Evolutionary conservation across 2,888 invertebrate species (phyloP).

Genomic region (Campoplex nolae): DNA sequence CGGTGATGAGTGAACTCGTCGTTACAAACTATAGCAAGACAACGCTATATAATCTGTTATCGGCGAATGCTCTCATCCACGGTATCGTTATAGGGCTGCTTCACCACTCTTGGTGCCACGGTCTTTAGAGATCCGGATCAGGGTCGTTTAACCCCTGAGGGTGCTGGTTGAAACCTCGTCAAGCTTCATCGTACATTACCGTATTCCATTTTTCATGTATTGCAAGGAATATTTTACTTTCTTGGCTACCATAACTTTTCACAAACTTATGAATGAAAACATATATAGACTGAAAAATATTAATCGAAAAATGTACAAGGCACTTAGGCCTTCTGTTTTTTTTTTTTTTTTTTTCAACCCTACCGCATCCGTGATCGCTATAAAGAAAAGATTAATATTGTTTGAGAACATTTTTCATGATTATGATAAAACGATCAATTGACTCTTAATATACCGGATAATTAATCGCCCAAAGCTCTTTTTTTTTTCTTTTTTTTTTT

Average conservation of each 20-base stretch:
- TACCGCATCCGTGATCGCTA: background rate
- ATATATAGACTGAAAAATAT: background rate
- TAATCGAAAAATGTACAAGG: background rate
- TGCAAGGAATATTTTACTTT: constrained; percentile 22
- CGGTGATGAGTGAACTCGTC: constrained; percentile 56
- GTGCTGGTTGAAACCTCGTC: constrained; percentile 40
- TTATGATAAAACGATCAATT: background rate
- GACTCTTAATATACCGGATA: background rate
- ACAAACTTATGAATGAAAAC: constrained; percentile 12
- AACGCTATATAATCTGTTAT: constrained; percentile 54
- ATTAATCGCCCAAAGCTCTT: background rate
- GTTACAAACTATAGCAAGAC: constrained; percentile 34
- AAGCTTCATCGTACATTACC: constrained; percentile 45
- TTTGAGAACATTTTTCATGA: background rate
- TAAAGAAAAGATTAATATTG: background rate
- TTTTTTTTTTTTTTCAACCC: background rate
- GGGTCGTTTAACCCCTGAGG: constrained; percentile 61
- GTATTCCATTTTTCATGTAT: constrained; percentile 25
- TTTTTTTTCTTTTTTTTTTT: no score
- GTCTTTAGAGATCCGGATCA: constrained; percentile 66
- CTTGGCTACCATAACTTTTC: background rate
- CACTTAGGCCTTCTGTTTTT: background rate
- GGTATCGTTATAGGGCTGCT: constrained; percentile 47
- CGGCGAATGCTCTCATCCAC: constrained; percentile 62
- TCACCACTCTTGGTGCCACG: constrained; percentile 53